phyloP scores from a whole-genome alignment of 1,140 invertebrate species.

The Drosophila melanogaster region Release_6_plus_ISO1_MT NT_033777.3:25938001-25938500 shows the following conservation, averaged over 20 bases:
- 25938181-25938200: conserved; percentile 21
- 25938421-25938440: conserved; percentile 9
- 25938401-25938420: conserved; percentile 61
- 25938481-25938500: conserved; percentile 52
- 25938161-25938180: neutral
- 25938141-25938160: neutral
- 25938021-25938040: conserved; percentile 1
- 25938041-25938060: conserved; percentile 5
- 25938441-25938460: conserved; percentile 16
- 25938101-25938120: too few species aligned
- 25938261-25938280: conserved; percentile 57
- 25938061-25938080: neutral
- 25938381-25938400: conserved; percentile 57
- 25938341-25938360: conserved; percentile 42
- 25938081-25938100: neutral
- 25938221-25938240: conserved; percentile 16
- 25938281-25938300: conserved; percentile 73
- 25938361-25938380: too few species aligned
- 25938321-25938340: conserved; percentile 49
- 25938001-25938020: conserved; percentile 31
- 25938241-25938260: conserved; percentile 44
- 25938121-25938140: neutral
- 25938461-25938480: conserved; percentile 28
- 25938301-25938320: conserved; percentile 45
- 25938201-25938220: conserved; percentile 29